Evolutionary conservation across 2,888 invertebrate genomes (phyloP).

Genomic region (Leucozona laternaria): DNA sequence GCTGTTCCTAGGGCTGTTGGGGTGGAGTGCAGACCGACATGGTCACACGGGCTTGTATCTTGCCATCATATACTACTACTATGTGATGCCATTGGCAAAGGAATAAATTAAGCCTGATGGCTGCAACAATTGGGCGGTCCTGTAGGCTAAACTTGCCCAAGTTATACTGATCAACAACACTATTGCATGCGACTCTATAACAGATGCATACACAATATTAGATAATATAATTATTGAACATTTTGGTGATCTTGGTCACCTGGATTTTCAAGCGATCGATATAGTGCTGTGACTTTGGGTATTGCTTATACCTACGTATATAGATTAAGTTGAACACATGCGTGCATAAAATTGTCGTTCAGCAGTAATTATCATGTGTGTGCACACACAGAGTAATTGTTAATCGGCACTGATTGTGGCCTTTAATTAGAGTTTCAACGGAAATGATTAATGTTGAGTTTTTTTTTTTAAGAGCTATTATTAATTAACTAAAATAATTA

Average conservation of each 20-base stretch:
- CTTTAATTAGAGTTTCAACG: slow-evolving; percentile 24
- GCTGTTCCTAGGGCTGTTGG: slow-evolving; percentile 54
- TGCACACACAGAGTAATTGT: slow-evolving; percentile 31
- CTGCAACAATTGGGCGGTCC: slow-evolving; percentile 72
- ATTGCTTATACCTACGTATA: not conserved
- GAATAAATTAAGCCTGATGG: slow-evolving; percentile 65
- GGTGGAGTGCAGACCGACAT: slow-evolving; percentile 32
- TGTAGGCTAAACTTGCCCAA: slow-evolving; percentile 34
- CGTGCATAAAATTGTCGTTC: slow-evolving; percentile 52
- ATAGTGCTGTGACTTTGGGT: not conserved
- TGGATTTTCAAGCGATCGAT: slow-evolving; percentile 1
- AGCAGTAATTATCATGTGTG: slow-evolving; percentile 29
- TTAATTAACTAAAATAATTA: not conserved
- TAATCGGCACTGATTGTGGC: slow-evolving; percentile 6
- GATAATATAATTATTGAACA: slow-evolving; percentile 46
- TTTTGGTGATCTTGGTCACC: slow-evolving; percentile 49
- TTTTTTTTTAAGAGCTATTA: slow-evolving; percentile 12
- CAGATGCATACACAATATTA: slow-evolving; percentile 33
- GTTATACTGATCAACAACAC: slow-evolving; percentile 45
- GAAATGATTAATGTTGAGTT: slow-evolving; percentile 55
- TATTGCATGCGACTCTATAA: slow-evolving; percentile 25
- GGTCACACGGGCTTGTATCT: slow-evolving; percentile 11
- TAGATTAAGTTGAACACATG: slow-evolving; percentile 26
- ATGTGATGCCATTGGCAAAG: slow-evolving; percentile 62
- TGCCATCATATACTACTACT: not conserved